These are phyloP conservation scores for Vandiemenella viatica DNA, from an alignment of 2,888 invertebrate species.

Conservation along the genomic window DNA sequence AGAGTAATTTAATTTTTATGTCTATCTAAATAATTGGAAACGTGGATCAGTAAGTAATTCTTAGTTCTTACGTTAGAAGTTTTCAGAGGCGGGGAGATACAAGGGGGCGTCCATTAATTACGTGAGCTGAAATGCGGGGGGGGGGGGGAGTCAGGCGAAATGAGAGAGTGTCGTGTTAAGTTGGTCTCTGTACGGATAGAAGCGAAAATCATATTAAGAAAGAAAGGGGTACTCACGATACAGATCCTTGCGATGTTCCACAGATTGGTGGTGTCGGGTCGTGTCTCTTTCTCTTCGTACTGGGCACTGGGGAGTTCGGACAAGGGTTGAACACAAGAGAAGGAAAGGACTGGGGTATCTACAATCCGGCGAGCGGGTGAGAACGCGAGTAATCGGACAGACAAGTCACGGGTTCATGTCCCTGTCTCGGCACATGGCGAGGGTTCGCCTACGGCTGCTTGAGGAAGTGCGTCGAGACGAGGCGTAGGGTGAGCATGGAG, in stretches of 20 bases:
- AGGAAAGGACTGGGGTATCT: no score
- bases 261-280: slow-evolving; percentile 9
- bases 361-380: not conserved
- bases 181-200: no score
- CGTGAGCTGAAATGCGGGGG: no score
- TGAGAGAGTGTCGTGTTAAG: no score
- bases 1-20: no score
- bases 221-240: slow-evolving; percentile 12
- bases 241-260: slow-evolving; percentile 17
- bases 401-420: slow-evolving; percentile 41
- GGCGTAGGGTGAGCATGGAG: slow-evolving; percentile 80
- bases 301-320: not conserved
- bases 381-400: not conserved
- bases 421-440: slow-evolving; percentile 57
- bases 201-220: not conserved
- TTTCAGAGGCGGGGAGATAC: no score
- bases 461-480: slow-evolving; percentile 82
- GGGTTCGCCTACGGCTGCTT: slow-evolving; percentile 69
- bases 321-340: not conserved
- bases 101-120: no score
- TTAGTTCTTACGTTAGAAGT: no score
- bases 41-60: no score
- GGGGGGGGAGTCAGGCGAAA: no score
- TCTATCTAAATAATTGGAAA: no score
- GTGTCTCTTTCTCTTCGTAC: not conserved